Base-by-base conservation (phyloP, 2,113 vertebrate genomes). In the Plestiodon gilberti region DNA sequence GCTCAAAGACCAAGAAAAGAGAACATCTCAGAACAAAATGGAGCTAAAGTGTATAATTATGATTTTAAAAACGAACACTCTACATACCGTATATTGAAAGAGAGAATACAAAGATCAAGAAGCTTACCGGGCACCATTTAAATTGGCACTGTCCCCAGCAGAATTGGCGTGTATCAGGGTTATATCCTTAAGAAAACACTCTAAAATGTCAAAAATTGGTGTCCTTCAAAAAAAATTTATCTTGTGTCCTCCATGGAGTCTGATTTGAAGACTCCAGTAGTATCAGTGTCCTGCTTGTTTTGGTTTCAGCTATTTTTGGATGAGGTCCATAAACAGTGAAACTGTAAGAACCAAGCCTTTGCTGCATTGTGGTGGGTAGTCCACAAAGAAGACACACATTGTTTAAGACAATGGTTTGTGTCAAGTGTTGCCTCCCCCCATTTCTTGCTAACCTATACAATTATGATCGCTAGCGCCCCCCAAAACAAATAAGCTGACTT, bases 1-100 rank as follows among this genome's bases (percentile, higher is more conserved):
- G 75, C 91, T 93, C 87, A 87, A 95, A 89, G 76, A 89, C 86
- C 22, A 89, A 85, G 61, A 75, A 83, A 90, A 88, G 83, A 87
- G 43, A 76, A 89, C 88, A 90, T 85, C 80, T 86, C 82, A 76
- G 64, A 67, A 81, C 22, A 30, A 90, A 91, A 43, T 85, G 77
- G 35, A 83, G 85, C 89, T 88, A 28, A 91, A 84, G 55, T 70
- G 82, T 22, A 10, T 80, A 80, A 64, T 87, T 43, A 71, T 52
- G 35, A 2, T 30, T 57, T 33, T 25, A 23, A 40, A 61, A 90
- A 84, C 88, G 40, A 90, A 81, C 82, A 14, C 8, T 10, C 2
- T 38, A 4, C 33, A 71, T 86, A n/a, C n/a, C n/a, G n/a, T n/a
- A 85, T 11, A 61, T 75, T 33, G 25, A 67, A 57, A 76, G 0